Percentiles rank a stretch among this genome's conserved stretches.
These are phyloP conservation scores for Sisor rabdophorus DNA, from an alignment of 2,113 vertebrate species.

Conservation along the genomic window DNA sequence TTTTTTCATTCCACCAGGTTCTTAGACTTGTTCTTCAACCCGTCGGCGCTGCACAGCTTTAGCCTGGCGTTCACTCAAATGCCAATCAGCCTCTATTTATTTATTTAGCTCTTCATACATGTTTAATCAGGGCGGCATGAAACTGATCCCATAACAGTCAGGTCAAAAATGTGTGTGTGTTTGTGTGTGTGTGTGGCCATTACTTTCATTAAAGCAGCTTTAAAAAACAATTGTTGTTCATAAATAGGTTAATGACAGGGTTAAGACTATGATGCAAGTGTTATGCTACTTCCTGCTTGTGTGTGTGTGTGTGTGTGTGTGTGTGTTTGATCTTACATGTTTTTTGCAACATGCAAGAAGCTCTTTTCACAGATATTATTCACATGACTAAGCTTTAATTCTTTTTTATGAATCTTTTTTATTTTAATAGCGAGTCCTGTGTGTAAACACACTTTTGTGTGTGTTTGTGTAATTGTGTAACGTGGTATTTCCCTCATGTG, in stretches of 20 bases:
- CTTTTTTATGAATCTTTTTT: neutral
- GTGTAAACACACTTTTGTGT: neutral
- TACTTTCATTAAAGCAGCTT: conserved; percentile 40
- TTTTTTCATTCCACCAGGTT: neutral
- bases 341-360: neutral
- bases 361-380: neutral
- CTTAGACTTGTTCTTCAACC: neutral
- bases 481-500: conserved; percentile 8
- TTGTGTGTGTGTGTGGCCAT: neutral
- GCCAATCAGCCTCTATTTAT: conserved; percentile 42
- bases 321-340: neutral
- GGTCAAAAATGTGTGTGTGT: conserved; percentile 22
- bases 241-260: conserved; percentile 44
- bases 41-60: conserved; percentile 35
- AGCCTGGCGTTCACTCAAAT: conserved; percentile 7
- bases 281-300: neutral
- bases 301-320: neutral
- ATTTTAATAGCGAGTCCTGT: neutral
- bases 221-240: conserved; percentile 34
- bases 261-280: conserved; percentile 34
- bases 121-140: conserved; percentile 45
- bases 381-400: neutral
- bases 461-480: neutral
- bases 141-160: conserved; percentile 38
- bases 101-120: conserved; percentile 50